Evolutionary conservation across 1,140 invertebrate genomes (phyloP), one percentile per base, ranked within the genome.

Genomic region (Epicauta chinensis): DNA sequence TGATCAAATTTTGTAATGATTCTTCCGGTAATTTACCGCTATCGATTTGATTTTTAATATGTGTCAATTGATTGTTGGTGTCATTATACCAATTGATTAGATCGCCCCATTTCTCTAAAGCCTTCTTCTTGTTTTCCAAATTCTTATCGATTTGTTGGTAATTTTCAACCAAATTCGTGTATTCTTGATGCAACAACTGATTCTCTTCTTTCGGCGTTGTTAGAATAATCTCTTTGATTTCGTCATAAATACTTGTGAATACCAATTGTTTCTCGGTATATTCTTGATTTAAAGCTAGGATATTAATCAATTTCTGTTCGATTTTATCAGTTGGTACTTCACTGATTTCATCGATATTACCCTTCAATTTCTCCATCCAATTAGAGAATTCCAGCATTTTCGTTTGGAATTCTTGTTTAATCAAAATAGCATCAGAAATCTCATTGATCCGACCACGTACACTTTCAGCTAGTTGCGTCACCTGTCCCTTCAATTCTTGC

Each of bases 51-150:
- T 89, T 87, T 61, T 89, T 83, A 32, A 87, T 77, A 58, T 93
- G 86, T 49, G 81, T 80, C 41, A 95, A 65, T 61, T 90, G 87
- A 58, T 87, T 85, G 50, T 80, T 81, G n/a, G 84, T 81, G 53
- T 92, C 88, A 54, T 84, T 79, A 55, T 87, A 81, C 86, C 88
- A 92, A 50, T 82, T 84, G 11, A 90, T 65, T 16, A 93, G 76
- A 56, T 91, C 87, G 1, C 78, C 79, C 88, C 91, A 93, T 56
- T 88, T 89, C 66, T 93, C 83, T 15, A 94, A 71, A 12, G 81
- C 76, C 1, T 73, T 75, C 69, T 86, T 87, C 65, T 89, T 89
- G 55, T 82, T 77, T 61, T 80, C 75, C 47, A 95, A 73, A 54
- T 85, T 82, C 13, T 82, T 80, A 64, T 90, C 85, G 7, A 90